Conservation (phyloP, 2,113 vertebrate genomes). For the Paramormyrops kingsleyae region DNA sequence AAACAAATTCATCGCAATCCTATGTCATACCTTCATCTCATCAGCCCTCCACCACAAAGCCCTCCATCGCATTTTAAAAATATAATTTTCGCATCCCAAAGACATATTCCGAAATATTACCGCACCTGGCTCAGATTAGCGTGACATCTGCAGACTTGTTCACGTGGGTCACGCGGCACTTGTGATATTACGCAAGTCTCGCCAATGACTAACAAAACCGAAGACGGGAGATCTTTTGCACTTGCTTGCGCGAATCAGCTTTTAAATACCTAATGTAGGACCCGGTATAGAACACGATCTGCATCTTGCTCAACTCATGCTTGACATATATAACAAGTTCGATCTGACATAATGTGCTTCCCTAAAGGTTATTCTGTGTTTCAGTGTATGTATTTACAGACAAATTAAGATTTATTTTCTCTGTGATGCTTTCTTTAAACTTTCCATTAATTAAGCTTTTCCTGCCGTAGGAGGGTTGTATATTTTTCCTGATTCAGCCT, state of each 20-base stretch:
- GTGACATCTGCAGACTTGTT: not conserved
- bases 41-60: not conserved
- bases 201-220: not conserved
- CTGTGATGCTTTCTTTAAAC: not conserved
- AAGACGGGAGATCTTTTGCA: not conserved
- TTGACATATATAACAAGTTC: not conserved
- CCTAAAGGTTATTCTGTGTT: not conserved
- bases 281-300: not conserved
- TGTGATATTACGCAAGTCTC: not conserved
- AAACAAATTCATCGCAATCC: not conserved
- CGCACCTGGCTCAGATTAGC: not conserved
- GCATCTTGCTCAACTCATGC: not conserved
- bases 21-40: not conserved
- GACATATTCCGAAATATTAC: not conserved
- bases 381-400: not conserved
- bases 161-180: not conserved
- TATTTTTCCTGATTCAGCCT: not conserved
- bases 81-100: not conserved
- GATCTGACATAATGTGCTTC: not conserved
- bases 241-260: not conserved
- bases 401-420: not conserved
- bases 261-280: not conserved
- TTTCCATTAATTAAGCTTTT: not conserved
- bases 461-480: not conserved
- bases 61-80: not conserved